Base-by-base conservation (phyloP, 2,113 vertebrate species). In the Menidia beryllina region DNA sequence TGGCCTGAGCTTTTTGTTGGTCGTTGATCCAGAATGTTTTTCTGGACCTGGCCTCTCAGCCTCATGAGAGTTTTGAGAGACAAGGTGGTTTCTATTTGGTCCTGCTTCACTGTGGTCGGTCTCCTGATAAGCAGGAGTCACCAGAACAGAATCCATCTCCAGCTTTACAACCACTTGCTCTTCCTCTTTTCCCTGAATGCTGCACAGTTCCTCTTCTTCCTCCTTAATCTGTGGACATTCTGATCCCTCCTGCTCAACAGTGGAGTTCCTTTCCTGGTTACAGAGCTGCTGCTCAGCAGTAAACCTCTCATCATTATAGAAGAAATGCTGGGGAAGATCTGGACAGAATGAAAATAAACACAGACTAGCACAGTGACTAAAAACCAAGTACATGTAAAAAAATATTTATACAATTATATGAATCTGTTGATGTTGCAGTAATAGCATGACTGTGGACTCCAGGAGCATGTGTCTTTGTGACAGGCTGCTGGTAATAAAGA, bases 181-280 rank as follows among this genome's bases (percentile, higher is more conserved):
- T 39, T 57, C 36, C 21, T 57, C 13, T 24, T n/a, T n/a, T n/a
- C n/a, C n/a, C n/a, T n/a, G n/a, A n/a, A n/a, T n/a, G n/a, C n/a
- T n/a, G n/a, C n/a, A n/a, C n/a, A n/a, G n/a, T 39, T 57, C 36
- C 21, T 57, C 13, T 24, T 24, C 34, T 39, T 57, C 36, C 21
- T 57, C 13, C 17, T 57, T 41, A 17, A 57, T 3, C 1, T 17
- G 9, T 24, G 36, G 34, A 57, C 20, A 14, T 41, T 39, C 21
- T 57, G 20, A 13, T 24, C 41, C 55, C 7, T 41, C 55, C 12
- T 53, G 7, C 5, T 51, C 12, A 0, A 19, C 48, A 12, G 3
- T 39, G 19, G 39, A 41, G 19, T 39, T 52, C 17, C 36, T 65
- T 23, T 51, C 30, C 19, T 27, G 36, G 62, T 53, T 51, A 50